A percentile compares a stretch with the other conserved stretches of the same genome.
phyloP scores from a whole-genome alignment of 2,113 vertebrate species.

The Cariama cristata region DNA sequence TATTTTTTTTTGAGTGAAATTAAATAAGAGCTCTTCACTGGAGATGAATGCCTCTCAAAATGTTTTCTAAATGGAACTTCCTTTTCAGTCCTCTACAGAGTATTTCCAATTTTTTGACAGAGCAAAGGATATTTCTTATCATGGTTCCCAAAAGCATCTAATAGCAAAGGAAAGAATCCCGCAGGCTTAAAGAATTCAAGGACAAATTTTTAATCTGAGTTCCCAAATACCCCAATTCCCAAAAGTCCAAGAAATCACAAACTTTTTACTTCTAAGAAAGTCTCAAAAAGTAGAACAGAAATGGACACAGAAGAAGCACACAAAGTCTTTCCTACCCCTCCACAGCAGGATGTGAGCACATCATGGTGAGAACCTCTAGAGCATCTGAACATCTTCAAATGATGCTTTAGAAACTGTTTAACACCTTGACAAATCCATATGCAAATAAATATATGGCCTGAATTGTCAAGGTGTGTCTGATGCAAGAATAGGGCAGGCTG shows the following conservation, averaged over 20 bases:
- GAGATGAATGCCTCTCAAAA: not conserved
- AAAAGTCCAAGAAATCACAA: not conserved
- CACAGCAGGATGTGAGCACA: not conserved
- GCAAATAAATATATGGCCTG: not conserved
- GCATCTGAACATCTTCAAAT: not conserved
- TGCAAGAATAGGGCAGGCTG: not conserved
- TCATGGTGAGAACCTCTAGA: fast-evolving
- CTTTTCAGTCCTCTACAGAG: not conserved
- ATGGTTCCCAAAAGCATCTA: not conserved
- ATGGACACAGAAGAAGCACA: not conserved
- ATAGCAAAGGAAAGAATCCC: not conserved
- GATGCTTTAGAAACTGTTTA: not conserved
- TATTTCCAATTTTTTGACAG: not conserved
- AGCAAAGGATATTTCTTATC: not conserved
- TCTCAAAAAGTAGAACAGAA: not conserved
- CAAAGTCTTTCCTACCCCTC: not conserved
- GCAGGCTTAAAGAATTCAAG: not conserved
- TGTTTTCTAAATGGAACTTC: not conserved
- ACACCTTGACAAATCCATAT: not conserved
- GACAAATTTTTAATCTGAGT: not conserved
- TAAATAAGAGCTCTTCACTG: not conserved
- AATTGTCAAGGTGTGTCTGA: not conserved
- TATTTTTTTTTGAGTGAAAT: not conserved
- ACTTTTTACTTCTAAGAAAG: not conserved
- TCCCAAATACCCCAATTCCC: not conserved